Conservation (phyloP, 2,797 vertebrate genomes). For the Lutjanus campechanus region DNA sequence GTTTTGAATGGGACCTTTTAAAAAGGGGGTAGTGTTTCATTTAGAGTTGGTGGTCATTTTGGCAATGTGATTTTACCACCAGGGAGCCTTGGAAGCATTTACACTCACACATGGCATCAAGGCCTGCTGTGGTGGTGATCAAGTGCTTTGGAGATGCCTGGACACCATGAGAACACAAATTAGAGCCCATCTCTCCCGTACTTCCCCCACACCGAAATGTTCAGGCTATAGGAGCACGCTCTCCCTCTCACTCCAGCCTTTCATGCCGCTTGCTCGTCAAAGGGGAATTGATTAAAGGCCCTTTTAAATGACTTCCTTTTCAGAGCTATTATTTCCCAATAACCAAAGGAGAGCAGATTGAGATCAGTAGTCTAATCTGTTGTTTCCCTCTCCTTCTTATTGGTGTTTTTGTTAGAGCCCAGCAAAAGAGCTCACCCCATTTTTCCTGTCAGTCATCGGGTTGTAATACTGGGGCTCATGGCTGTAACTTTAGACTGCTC, state of each 20-base stretch:
- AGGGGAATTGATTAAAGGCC: slow-evolving; percentile 88
- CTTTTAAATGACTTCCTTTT: slow-evolving; percentile 86
- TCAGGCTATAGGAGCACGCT: slow-evolving; percentile 71
- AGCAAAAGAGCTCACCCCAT: slow-evolving; percentile 80
- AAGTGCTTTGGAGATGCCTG: slow-evolving; percentile 83
- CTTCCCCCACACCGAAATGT: slow-evolving; percentile 72
- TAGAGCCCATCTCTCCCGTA: slow-evolving; percentile 82
- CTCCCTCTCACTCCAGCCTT: slow-evolving; percentile 73
- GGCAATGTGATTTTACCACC: slow-evolving; percentile 82
- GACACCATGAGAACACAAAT: slow-evolving; percentile 86
- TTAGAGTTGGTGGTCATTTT: slow-evolving; percentile 86
- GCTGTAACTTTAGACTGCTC: slow-evolving; percentile 85
- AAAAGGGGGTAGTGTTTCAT: slow-evolving; percentile 83
- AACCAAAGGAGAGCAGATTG: slow-evolving; percentile 82
- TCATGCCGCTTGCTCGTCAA: slow-evolving; percentile 83
- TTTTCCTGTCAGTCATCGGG: slow-evolving; percentile 88
- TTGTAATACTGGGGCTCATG: slow-evolving; percentile 86
- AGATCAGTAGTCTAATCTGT: slow-evolving; percentile 85
- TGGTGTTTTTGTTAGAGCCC: slow-evolving; percentile 83
- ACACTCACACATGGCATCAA: slow-evolving; percentile 88
- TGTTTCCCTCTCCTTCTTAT: slow-evolving; percentile 83
- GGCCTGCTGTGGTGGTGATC: slow-evolving; percentile 83
- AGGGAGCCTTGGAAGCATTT: slow-evolving; percentile 83
- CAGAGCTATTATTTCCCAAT: slow-evolving; percentile 87
- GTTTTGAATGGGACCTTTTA: slow-evolving; percentile 83